These are phyloP conservation scores for Corvus hawaiiensis DNA, from an alignment of 2,113 vertebrate species.

Conservation along the genomic window DNA sequence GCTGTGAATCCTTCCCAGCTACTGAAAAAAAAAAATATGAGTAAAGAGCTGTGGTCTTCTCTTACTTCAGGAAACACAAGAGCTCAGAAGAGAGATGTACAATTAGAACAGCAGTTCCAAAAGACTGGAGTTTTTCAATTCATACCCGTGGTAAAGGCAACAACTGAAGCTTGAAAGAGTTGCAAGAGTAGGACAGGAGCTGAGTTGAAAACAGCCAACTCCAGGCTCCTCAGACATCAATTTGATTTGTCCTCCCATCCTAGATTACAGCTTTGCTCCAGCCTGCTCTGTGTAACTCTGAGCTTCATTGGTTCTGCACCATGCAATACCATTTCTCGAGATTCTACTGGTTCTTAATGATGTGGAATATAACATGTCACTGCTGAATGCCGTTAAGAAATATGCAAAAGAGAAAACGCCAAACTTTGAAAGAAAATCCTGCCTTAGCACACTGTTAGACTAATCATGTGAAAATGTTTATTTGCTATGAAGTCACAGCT, in stretches of 20 bases:
- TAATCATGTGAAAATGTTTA: slow-evolving; percentile 53
- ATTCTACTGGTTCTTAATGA: slow-evolving; percentile 1
- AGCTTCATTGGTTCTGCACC: background rate
- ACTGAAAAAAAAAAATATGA: background rate
- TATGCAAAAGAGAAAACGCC: background rate
- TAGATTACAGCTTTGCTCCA: background rate
- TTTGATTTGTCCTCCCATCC: background rate
- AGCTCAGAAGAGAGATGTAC: background rate
- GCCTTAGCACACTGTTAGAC: slow-evolving; percentile 2
- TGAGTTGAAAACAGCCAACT: background rate
- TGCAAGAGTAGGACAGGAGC: background rate
- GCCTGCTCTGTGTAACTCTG: background rate
- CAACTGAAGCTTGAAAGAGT: background rate
- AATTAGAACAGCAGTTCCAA: background rate
- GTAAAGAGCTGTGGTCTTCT: background rate
- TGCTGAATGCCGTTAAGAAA: background rate
- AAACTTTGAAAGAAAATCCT: slow-evolving; percentile 5
- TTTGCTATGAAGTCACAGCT: slow-evolving; percentile 44
- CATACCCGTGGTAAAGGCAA: background rate
- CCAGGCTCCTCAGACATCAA: background rate
- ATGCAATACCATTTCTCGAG: background rate
- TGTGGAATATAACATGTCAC: background rate
- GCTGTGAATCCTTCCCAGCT: background rate
- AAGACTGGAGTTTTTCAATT: background rate
- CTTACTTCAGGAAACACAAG: background rate